Evolutionary conservation across 2,888 invertebrate species (phyloP), one percentile per base, ranked within the genome.

Genomic region (Morpho helenor): DNA sequence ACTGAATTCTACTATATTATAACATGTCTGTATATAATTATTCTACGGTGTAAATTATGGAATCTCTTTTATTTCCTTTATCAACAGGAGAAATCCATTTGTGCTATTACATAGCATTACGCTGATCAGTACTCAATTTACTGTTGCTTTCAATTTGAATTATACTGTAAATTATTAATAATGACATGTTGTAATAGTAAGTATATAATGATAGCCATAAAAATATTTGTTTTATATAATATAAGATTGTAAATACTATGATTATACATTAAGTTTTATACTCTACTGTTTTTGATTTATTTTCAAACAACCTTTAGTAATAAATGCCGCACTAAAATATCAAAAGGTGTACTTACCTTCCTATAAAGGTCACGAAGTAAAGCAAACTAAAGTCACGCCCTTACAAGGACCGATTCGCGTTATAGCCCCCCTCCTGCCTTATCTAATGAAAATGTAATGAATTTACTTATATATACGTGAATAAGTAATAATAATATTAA

Each of bases 221-320:
- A 85, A 86, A 84, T 84, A 89, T 85, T 89, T 90, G 89, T 89
- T 89, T 90, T 89, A 86, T 88, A 87, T 89, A 88, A 85, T 68
- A 72, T 89, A 90, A 86, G 87, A 82, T 81, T 90, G 90, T 90
- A 90, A 89, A 90, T 90, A 90, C 82, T 84, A 87, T 83, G 83
- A 90, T 88, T 90, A 89, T 85, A 90, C 86, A 88, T 87, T 90
- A 90, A 90, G 89, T 90, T 90, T 90, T 89, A 89, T 89, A 90
- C 82, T 82, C 73, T 68, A 82, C 83, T 80, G 88, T 84, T 84
- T 87, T 87, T 86, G 80, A 86, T 87, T 84, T 72, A 68, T 72
- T 68, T 78, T 77, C 10, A 7, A 53, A 40, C n/a, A 46, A 9
- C 3, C 31, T 31, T 31, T 31, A 31, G 31, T 5, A 31, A 31